These are phyloP conservation scores for Galerucella pusilla DNA, from an alignment of 2,888 invertebrate species.

Conservation along the genomic window DNA sequence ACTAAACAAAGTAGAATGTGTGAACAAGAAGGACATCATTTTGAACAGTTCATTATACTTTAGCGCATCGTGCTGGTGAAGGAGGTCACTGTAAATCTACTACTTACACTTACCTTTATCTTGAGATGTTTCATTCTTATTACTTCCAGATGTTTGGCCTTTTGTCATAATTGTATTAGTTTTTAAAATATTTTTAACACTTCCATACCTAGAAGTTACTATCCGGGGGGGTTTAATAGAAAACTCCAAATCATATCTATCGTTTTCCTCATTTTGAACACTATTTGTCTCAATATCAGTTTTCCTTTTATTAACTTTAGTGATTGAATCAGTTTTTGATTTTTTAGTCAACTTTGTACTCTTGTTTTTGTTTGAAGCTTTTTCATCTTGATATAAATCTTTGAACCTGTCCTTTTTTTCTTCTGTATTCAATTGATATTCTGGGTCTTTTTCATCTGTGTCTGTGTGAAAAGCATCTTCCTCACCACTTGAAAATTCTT, in stretches of 20 bases:
- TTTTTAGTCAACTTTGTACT: background rate
- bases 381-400: conserved; percentile 15
- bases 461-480: conserved; percentile 56
- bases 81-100: no score
- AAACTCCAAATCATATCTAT: conserved; percentile 61
- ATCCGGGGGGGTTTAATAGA: conserved; percentile 61
- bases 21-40: no score
- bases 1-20: no score
- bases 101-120: conserved; percentile 28
- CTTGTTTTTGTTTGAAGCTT: conserved; percentile 19
- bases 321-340: background rate
- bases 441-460: conserved; percentile 55
- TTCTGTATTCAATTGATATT: conserved; percentile 46
- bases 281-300: conserved; percentile 40
- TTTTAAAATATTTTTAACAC: conserved; percentile 45
- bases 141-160: background rate
- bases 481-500: conserved; percentile 54
- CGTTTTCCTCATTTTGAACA: conserved; percentile 50
- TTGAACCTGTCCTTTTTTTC: conserved; percentile 34
- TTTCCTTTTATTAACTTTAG: conserved; percentile 17
- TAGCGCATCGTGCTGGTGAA: no score
- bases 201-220: conserved; percentile 56
- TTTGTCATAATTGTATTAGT: conserved; percentile 39
- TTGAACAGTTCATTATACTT: no score
- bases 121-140: conserved; percentile 30